phyloP scores from a whole-genome alignment of 2,888 invertebrate species.

The Choreutis nemorana region DNA sequence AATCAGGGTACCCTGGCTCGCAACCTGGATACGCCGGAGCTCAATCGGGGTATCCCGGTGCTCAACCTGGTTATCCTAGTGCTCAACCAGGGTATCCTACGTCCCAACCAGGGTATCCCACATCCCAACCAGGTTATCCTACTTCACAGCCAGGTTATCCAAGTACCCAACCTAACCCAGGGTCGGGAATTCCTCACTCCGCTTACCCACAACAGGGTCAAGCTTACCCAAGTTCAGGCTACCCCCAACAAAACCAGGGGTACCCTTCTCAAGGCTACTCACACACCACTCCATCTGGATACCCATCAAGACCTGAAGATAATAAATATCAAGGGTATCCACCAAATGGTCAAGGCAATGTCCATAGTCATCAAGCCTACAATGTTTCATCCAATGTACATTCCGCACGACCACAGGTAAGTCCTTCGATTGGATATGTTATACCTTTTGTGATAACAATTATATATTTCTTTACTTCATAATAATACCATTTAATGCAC shows the following conservation, averaged over 20 bases:
- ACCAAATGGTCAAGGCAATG: constrained; percentile 21
- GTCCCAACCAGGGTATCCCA: constrained; percentile 17
- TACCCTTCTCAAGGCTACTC: constrained; percentile 24
- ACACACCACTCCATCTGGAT: constrained; percentile 20
- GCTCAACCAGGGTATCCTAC: constrained; percentile 19
- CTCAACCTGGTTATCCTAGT: constrained; percentile 22
- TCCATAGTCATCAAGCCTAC: constrained; percentile 29
- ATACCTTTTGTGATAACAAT: constrained; percentile 10
- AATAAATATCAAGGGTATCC: constrained; percentile 37
- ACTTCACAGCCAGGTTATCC: constrained; percentile 29
- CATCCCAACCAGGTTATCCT: constrained; percentile 38
- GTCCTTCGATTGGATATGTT: constrained; percentile 20
- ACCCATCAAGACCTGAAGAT: constrained; percentile 12
- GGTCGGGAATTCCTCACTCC: constrained; percentile 11
- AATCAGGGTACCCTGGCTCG: constrained; percentile 39
- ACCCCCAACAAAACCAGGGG: constrained; percentile 13
- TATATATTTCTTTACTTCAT: constrained; percentile 5
- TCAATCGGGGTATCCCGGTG: constrained; percentile 15
- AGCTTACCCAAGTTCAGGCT: constrained; percentile 22
- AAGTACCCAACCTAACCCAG: too few relatives aligned
- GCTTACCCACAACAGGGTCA: constrained; percentile 18
- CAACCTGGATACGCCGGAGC: constrained; percentile 22
- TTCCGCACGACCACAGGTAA: constrained; percentile 32
- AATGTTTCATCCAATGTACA: constrained; percentile 28
- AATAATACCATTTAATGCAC: neutral